Percentiles rank a stretch among this genome's conserved stretches.
phyloP scores from a whole-genome alignment of 2,888 invertebrate genomes.

The Drosophila meridiana region DNA sequence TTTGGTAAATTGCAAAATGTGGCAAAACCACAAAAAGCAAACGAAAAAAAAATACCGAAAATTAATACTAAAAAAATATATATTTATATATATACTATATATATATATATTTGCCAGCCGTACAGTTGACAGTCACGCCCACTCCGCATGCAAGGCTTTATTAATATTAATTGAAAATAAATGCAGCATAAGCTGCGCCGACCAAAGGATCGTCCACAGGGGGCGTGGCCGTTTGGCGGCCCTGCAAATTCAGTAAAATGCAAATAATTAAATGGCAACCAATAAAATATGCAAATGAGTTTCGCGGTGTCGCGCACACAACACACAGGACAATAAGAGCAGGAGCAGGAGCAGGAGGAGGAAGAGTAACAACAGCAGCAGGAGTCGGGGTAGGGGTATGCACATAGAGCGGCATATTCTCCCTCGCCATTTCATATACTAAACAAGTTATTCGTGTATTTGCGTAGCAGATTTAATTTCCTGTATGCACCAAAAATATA shows the following conservation, averaged over 20 bases:
- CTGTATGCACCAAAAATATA: conserved; percentile 61
- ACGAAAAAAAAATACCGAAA: conserved; percentile 2
- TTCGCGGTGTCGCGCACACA: conserved; percentile 56
- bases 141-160: conserved; percentile 54
- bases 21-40: conserved; percentile 10
- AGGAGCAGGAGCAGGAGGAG: not conserved
- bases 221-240: conserved; percentile 33
- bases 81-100: conserved; percentile 1
- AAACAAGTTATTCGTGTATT: conserved; percentile 75
- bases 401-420: not conserved
- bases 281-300: conserved; percentile 83
- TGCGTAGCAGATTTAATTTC: conserved; percentile 78
- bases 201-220: conserved; percentile 26
- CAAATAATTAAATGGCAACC: conserved; percentile 83
- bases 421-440: conserved; percentile 54
- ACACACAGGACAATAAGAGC: conserved; percentile 5
- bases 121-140: not conserved
- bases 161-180: conserved; percentile 81
- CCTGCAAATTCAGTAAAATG: conserved; percentile 75
- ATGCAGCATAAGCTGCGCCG: conserved; percentile 73
- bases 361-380: not conserved
- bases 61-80: conserved; percentile 41
- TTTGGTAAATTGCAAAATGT: conserved; percentile 60
- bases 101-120: conserved; percentile 13
- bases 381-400: conserved; percentile 1